phyloP scores from a whole-genome alignment of 2,888 invertebrate species.

The Cepaea hortensis region DNA sequence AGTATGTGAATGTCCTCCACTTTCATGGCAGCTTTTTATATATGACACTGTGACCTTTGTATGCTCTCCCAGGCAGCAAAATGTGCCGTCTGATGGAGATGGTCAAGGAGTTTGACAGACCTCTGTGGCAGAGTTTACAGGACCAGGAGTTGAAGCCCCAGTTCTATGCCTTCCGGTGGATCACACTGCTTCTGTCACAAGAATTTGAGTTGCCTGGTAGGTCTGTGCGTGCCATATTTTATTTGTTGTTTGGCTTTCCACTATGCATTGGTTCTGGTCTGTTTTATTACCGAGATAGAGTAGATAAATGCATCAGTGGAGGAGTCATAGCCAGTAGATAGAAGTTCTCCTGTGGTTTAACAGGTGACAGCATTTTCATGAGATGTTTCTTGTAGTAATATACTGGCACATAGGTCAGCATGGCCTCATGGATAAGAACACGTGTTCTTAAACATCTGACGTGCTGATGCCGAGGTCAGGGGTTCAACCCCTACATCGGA shows the following conservation, averaged over 20 bases:
- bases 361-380: no score
- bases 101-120: slow-evolving; percentile 86
- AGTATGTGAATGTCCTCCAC: no score
- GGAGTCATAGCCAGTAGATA: no score
- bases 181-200: slow-evolving; percentile 94
- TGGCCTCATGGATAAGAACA: no score
- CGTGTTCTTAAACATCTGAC: no score
- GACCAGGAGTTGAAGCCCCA: slow-evolving; percentile 93
- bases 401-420: no score
- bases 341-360: no score
- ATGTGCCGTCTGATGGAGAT: slow-evolving; percentile 88
- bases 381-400: no score
- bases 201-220: slow-evolving; percentile 92
- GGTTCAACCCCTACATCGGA: no score
- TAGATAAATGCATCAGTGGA: neutral
- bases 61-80: slow-evolving; percentile 77
- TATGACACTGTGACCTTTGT: neutral
- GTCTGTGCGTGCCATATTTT: neutral
- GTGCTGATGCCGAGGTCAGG: no score
- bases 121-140: slow-evolving; percentile 86
- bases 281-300: neutral
- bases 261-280: neutral
- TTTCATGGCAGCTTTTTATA: no score
- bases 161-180: slow-evolving; percentile 98
- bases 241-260: neutral